Base-by-base conservation (phyloP, 2,888 invertebrate genomes). In the Agrochola macilenta region DNA sequence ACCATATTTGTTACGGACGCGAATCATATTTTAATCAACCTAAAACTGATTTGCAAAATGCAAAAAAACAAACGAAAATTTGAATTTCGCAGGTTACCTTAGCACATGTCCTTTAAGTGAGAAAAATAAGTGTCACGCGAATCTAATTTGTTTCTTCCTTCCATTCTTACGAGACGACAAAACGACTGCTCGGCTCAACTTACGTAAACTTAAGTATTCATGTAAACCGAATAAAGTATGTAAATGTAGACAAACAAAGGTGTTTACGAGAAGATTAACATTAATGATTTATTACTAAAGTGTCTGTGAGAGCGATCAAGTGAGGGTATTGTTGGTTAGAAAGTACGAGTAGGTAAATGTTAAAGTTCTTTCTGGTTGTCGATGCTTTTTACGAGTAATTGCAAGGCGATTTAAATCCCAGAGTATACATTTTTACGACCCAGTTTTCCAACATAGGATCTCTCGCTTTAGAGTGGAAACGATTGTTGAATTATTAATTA, bases 281-380 rank as follows among this genome's bases (percentile, higher is more conserved):
- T 68, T 26, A 73, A 86, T 89, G 87, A 88, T 88, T 86, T 88
- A 89, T 88, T 75, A 70, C 83, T 58, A 1, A 72, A 35, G 46
- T 52, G 14, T 26, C 43, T 23, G 17, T 35, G n/a, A 66, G 43
- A 69, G 61, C 26, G 35, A 81, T 73, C 58, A 49, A 84, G 52
- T 76, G 65, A 39, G 17, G 65, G 52, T 74, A 43, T 35, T 79
- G n/a, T 52, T 39, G 12, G 14, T 4, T 30, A 9, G 23, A 54
- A 73, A 54, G 30, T 52, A 52, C 23, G 65, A 54, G 30, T 52
- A 52, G 26, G 65, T 46, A 30, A 14, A 17, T 26, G 14, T 58
- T n/a, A 43, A 39, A 9, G 7, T 20, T 8, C 23, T 26, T 17
- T 17, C 35, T 26, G 9, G 58, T 60, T n/a, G 23, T n/a, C 3